Percentiles rank a stretch among this genome's conserved stretches.
These are phyloP conservation scores for Tarsius wallacei DNA, from an alignment of 2,797 vertebrate genomes.

Conservation along the genomic window DNA sequence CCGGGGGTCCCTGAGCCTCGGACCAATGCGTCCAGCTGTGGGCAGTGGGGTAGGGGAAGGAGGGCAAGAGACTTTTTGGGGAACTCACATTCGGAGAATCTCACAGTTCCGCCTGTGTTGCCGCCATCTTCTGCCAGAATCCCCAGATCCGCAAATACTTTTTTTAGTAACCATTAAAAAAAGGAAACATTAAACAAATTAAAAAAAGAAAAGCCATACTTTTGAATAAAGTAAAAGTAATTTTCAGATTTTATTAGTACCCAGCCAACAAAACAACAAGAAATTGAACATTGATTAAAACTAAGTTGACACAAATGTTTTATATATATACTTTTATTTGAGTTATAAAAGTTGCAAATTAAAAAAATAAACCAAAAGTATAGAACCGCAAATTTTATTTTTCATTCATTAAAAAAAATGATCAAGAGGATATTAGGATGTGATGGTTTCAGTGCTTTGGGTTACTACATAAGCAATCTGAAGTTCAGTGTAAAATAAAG, in stretches of 20 bases:
- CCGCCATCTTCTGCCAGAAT: no score
- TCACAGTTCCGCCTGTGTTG: no score
- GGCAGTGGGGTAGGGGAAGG: no score
- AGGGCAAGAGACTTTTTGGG: no score
- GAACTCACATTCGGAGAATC: no score
- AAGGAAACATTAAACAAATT: neutral
- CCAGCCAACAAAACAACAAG: neutral
- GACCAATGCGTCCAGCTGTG: no score
- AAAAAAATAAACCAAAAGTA: neutral
- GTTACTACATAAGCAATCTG: no score
- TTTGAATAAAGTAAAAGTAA: neutral
- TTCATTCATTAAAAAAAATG: neutral
- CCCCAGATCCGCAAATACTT: no score
- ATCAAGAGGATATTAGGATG: neutral
- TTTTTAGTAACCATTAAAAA: neutral
- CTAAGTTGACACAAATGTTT: neutral
- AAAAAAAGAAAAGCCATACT: neutral
- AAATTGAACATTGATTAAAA: neutral
- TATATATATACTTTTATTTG: neutral
- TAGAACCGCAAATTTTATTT: neutral
- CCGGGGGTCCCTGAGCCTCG: no score
- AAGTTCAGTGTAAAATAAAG: neutral
- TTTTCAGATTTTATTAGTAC: neutral
- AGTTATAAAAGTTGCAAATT: neutral
- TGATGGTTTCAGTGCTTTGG: neutral